Percentiles rank a stretch among this genome's conserved stretches.
Conservation (phyloP, 2,113 vertebrate species). For the Cavia aperea region DNA sequence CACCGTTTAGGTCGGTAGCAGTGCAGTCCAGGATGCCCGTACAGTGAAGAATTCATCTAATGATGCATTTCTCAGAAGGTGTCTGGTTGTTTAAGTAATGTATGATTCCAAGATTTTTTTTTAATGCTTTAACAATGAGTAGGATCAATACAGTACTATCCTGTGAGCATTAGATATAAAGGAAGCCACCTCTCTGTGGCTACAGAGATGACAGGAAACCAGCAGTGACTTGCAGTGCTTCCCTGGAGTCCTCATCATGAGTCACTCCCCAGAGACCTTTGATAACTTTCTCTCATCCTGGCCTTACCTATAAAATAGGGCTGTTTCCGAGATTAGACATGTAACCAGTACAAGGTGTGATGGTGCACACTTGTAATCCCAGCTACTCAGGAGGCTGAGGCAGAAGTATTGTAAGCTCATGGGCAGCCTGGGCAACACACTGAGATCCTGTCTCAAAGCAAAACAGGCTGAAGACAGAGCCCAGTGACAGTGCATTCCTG, state of each 20-base stretch:
- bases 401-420: not conserved
- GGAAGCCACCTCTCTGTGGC: fast-evolving
- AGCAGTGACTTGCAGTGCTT: not conserved
- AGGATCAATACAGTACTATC: not conserved
- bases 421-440: not conserved
- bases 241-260: not conserved
- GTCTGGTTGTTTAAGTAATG: not conserved
- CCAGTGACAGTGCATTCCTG: not conserved
- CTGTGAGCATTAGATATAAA: not conserved
- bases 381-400: no score
- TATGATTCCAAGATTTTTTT: not conserved
- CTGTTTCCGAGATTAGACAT: not conserved
- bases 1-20: no score
- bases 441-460: not conserved
- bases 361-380: no score
- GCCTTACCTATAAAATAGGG: not conserved
- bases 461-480: not conserved
- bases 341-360: not conserved
- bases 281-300: not conserved
- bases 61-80: not conserved
- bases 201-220: not conserved
- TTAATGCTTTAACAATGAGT: not conserved
- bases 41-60: not conserved
- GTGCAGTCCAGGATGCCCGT: not conserved
- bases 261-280: not conserved